Base-by-base conservation (phyloP, 2,888 invertebrate genomes). In the Clunio marinus region DNA sequence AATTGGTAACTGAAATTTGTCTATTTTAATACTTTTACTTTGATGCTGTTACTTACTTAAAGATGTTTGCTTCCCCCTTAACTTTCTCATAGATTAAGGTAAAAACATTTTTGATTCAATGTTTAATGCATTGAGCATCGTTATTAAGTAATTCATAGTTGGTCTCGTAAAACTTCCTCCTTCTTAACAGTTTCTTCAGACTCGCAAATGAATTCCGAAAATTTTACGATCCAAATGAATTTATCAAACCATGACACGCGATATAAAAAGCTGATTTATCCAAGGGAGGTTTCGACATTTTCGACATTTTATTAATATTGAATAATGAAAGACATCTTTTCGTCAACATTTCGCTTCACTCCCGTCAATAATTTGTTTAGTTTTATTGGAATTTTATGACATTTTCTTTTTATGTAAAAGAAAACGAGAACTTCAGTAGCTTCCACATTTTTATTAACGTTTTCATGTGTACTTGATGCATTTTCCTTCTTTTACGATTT, bases 291-390 rank as follows among this genome's bases (percentile, higher is more conserved):
- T 51, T 20, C 20, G 51, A 2, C 17, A 17, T 51, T 22, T 63
- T n/a, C n/a, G n/a, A n/a, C n/a, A n/a, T n/a, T 63, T 62, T 62
- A 62, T 62, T 62, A 62, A 41, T 62, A 63, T 63, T 63, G 63
- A 63, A 63, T 63, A 63, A 63, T 63, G 63, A 63, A 63, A 41
- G 63, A 62, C 62, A 59, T 59, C 28, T 60, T 37, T 37, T 24
- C 37, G 22, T 35, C 51, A 51, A 51, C 51, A 51, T 51, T 8
- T 51, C 51, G 17, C 41, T 24, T 28, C 59, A 17, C 20, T 32
- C 15, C 32, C 63, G 45, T 45, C 63, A 45, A 63, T 63, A 63
- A 63, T 63, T 63, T 63, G 63, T 46, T 63, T 63, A 46, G 63
- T 63, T 63, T 63, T 63, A 63, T 63, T 63, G 25, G 63, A 63